Percentiles rank a stretch among this genome's conserved stretches.
phyloP scores from a whole-genome alignment of 2,113 vertebrate species.

The Chunga burmeisteri region DNA sequence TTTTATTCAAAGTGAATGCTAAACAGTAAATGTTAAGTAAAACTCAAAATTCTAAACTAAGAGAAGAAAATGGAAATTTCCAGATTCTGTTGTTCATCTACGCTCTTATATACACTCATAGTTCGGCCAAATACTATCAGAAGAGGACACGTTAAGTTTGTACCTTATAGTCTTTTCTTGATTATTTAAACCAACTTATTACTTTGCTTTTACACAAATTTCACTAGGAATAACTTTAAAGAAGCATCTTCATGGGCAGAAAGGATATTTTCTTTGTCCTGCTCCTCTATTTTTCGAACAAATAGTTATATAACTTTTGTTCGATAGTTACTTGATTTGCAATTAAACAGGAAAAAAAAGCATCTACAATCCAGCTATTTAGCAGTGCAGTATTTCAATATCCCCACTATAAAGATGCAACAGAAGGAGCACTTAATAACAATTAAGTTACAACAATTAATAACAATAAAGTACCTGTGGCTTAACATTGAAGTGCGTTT shows the following conservation, averaged over 20 bases:
- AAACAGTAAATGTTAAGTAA: neutral
- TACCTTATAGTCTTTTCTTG: neutral
- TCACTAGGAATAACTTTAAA: neutral
- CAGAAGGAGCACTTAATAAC: rapidly evolving
- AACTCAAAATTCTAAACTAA: neutral
- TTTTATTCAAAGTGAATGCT: neutral
- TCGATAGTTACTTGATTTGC: neutral
- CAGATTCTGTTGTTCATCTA: neutral
- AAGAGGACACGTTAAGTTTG: neutral
- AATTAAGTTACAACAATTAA: neutral
- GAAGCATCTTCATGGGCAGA: neutral
- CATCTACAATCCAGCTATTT: neutral
- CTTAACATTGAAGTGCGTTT: constrained; percentile 76
- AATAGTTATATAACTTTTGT: neutral
- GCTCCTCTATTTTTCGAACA: neutral
- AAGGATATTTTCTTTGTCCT: neutral
- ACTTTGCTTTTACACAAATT: neutral
- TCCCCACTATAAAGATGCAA: neutral
- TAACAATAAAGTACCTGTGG: constrained; percentile 84
- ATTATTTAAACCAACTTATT: neutral
- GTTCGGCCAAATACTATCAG: neutral
- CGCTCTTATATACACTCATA: neutral
- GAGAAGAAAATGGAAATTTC: neutral
- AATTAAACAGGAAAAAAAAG: neutral
- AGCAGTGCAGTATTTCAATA: neutral